phyloP scores from a whole-genome alignment of 2,888 invertebrate genomes.

The Diaperis boleti region DNA sequence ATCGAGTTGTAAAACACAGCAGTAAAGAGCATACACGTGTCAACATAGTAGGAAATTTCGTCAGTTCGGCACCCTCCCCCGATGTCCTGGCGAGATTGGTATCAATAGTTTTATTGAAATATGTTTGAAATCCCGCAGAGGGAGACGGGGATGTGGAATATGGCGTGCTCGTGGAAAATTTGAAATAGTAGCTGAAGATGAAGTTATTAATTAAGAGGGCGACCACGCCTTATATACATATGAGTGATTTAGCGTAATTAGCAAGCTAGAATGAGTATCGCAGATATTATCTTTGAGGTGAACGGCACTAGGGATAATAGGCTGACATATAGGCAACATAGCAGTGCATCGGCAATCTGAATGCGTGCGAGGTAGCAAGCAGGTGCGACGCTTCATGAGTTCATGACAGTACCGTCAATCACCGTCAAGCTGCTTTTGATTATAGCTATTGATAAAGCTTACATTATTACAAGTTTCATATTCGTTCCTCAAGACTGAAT shows the following conservation, averaged over 20 bases:
- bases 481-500: conserved; percentile 24
- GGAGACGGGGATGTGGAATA: conserved; percentile 44
- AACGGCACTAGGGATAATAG: conserved; percentile 47
- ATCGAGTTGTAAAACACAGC: conserved; percentile 55
- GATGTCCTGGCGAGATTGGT: conserved; percentile 53
- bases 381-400: conserved; percentile 46
- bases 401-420: conserved; percentile 47
- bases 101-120: conserved; percentile 60
- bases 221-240: conserved; percentile 50
- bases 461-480: conserved; percentile 38
- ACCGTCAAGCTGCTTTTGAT: conserved; percentile 46
- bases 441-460: conserved; percentile 42
- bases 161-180: conserved; percentile 4
- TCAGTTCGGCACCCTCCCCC: conserved; percentile 32
- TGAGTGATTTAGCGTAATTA: conserved; percentile 56
- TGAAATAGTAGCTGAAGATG: conserved; percentile 24
- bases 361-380: conserved; percentile 42
- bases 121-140: conserved; percentile 52
- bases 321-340: conserved; percentile 35
- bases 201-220: conserved; percentile 51
- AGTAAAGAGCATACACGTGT: conserved; percentile 56
- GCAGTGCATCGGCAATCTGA: conserved; percentile 41
- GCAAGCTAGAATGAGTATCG: conserved; percentile 51
- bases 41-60: conserved; percentile 48
- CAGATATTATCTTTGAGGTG: conserved; percentile 54